These are phyloP conservation scores for Sus cebifrons DNA, from an alignment of 2,797 vertebrate genomes.

Conservation along the genomic window DNA sequence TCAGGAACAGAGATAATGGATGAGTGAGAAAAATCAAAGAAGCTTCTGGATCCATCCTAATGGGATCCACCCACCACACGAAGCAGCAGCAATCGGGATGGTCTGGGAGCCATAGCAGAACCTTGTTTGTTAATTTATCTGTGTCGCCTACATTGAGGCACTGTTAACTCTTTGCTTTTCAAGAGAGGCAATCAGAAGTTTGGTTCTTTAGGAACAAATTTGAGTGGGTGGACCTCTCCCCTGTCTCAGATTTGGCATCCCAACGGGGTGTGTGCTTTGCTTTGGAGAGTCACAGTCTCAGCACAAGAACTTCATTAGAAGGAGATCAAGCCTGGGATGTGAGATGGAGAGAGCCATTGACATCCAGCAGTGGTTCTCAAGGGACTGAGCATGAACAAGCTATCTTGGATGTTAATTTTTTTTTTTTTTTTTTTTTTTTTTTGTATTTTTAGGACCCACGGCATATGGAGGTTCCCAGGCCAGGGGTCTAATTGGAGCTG, in stretches of 20 bases:
- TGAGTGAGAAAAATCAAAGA: slow-evolving; percentile 45
- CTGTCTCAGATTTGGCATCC: slow-evolving; percentile 50
- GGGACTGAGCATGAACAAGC: too few species aligned
- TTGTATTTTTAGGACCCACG: too few species aligned
- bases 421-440: too few species aligned
- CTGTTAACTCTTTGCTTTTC: slow-evolving; percentile 68
- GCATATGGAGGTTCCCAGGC: too few species aligned
- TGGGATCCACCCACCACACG: background rate
- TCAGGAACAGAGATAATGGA: slow-evolving; percentile 54
- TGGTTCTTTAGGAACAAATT: background rate
- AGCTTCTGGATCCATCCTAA: background rate
- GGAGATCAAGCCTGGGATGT: background rate
- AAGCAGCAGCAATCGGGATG: background rate
- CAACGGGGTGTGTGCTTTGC: slow-evolving; percentile 60
- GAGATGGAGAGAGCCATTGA: background rate
- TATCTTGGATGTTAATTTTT: background rate
- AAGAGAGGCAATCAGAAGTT: slow-evolving; percentile 51
- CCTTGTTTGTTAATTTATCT: background rate
- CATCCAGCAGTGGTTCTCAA: background rate
- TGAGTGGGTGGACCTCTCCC: background rate
- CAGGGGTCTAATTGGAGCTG: too few species aligned
- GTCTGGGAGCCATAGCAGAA: background rate
- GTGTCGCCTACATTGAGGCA: slow-evolving; percentile 41
- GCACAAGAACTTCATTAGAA: background rate
- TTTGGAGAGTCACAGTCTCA: slow-evolving; percentile 55